These are phyloP conservation scores for Epizoanthus rinbou DNA, from an alignment of 92 coral and sea anemone species.

Conservation along the genomic window DNA sequence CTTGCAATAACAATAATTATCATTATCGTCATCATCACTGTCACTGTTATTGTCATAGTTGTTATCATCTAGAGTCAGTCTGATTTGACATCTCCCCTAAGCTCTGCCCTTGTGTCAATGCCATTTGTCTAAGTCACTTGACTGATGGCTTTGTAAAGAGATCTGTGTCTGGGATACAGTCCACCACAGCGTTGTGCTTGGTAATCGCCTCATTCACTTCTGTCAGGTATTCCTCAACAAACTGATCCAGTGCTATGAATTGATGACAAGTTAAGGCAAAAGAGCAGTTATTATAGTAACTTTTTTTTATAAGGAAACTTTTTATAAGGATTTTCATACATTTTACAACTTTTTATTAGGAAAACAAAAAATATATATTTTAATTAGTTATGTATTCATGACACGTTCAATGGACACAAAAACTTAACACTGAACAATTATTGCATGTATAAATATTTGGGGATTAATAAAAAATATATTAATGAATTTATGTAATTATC, in stretches of 20 bases:
- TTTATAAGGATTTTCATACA: no score
- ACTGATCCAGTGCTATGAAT: conserved; percentile 66
- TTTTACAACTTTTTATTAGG: no score
- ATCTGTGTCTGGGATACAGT: conserved; percentile 60
- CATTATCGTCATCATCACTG: no score
- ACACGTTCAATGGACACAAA: neutral
- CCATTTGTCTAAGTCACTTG: neutral
- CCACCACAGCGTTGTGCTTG: conserved; percentile 59
- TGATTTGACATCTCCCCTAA: no score
- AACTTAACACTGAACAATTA: neutral
- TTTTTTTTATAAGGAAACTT: no score
- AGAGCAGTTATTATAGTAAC: no score
- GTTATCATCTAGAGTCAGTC: neutral
- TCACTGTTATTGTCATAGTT: neutral
- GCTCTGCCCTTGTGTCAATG: neutral
- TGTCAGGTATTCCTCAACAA: conserved; percentile 58
- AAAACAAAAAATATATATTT: neutral
- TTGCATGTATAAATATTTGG: no score
- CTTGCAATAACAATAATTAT: neutral
- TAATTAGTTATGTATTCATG: no score
- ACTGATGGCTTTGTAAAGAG: conserved; percentile 55
- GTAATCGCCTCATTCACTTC: conserved; percentile 63
- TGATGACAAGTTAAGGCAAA: conserved; percentile 29
- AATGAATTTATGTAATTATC: no score
- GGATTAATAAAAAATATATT: no score